Evolutionary conservation across 2,113 vertebrate species (phyloP).

Genomic region (Sander lucioperca): DNA sequence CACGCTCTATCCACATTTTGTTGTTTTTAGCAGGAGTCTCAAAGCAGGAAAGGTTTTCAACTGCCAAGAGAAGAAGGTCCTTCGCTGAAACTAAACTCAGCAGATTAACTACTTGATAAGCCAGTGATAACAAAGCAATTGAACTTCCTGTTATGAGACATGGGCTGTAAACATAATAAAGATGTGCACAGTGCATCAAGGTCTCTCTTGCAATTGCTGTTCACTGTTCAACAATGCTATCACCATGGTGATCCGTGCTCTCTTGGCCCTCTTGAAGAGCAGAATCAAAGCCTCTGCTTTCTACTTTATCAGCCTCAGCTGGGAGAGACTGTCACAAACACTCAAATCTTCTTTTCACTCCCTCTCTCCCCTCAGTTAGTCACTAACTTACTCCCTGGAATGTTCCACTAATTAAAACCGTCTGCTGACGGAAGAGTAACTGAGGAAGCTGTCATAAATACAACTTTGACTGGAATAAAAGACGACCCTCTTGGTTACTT

Average conservation of each 20-base stretch:
- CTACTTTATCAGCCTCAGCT: constrained; percentile 55
- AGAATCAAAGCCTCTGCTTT: constrained; percentile 61
- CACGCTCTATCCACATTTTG: neutral
- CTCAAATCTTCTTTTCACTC: constrained; percentile 43
- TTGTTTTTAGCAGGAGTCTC: constrained; percentile 1
- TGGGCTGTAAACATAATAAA: constrained; percentile 44
- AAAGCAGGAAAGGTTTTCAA: constrained; percentile 9
- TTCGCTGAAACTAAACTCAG: constrained; percentile 10
- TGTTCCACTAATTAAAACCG: constrained; percentile 74
- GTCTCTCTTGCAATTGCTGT: constrained; percentile 36
- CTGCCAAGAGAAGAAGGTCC: neutral
- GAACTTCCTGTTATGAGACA: neutral
- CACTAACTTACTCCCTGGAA: constrained; percentile 67
- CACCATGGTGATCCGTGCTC: constrained; percentile 64
- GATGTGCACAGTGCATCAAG: constrained; percentile 46
- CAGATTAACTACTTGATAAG: constrained; percentile 17
- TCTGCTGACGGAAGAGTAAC: constrained; percentile 49
- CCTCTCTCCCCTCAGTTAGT: constrained; percentile 43
- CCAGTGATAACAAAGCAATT: constrained; percentile 21
- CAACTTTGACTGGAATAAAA: constrained; percentile 45
- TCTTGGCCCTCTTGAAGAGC: constrained; percentile 50
- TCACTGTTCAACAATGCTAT: constrained; percentile 58
- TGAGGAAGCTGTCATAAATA: constrained; percentile 51
- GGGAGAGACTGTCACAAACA: constrained; percentile 61
- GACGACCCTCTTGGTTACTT: constrained; percentile 21